Evolutionary conservation across 2,113 vertebrate species (phyloP), one percentile per base, ranked within the genome.

Genomic region (Indicator indicator): DNA sequence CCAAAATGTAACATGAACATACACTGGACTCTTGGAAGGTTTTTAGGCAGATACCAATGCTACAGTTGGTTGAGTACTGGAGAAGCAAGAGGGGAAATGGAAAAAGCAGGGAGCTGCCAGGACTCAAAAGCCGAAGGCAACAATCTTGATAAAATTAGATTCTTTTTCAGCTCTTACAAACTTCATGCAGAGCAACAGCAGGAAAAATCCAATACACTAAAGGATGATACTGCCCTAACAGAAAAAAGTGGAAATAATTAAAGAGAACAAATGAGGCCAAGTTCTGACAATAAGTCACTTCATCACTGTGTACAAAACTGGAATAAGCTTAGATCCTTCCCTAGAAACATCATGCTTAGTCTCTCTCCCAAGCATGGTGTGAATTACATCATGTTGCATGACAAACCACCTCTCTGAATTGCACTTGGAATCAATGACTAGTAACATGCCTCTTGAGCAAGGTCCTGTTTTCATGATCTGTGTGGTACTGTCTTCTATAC

Each of bases 61-160:
- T 88, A 54, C 44, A 83, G 58, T 44, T 94, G 89, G 28, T 84
- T 87, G 27, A 94, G 74, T 16, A 19, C 46, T 50, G 44, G 78
- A 91, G 65, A 82, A 65, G 67, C 46, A 71, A 52, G 70, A 92
- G 60, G 21, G 52, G 65, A 59, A 94, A 86, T 78, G 85, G 73
- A 94, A 94, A 95, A 95, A 88, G 52, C 38, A 74, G 12, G 33
- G 78, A 26, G 23, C 62, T 96, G 82, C 85, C 91, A 95, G 87
- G 56, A 79, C 38, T 89, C 64, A 28, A 16, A 83, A 89, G 28
- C 87, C 20, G 9, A 71, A 90, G 33, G 76, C 38, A 88, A 72
- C 28, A 54, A 64, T 60, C 79, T 67, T 27, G 24, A 86, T 71
- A 88, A 83, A 93, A 88, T 59, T 55, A 90, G 79, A 82, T 38